Base-by-base conservation (phyloP, 2,888 invertebrate genomes). In the Lathronympha strigana region DNA sequence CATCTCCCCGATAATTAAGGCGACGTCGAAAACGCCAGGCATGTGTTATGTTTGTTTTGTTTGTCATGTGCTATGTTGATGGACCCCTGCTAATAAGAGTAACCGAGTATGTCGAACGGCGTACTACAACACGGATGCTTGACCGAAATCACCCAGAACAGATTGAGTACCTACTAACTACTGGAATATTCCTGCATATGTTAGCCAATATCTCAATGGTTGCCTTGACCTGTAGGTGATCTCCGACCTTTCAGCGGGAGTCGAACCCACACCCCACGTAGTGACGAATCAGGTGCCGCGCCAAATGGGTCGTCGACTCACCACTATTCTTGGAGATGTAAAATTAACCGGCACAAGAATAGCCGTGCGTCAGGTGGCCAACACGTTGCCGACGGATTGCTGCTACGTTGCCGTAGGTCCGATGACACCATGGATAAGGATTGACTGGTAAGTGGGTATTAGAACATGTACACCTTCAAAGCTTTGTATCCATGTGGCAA, bases 241-340 rank as follows among this genome's bases (percentile, higher is more conserved):
- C 19, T 9, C 9, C 50, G 31, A 33, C 45, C 38, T 55, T 55
- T 55, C 19, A 40, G 54, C 38, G 63, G 54, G 28, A 36, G 33
- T 21, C 36, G 62, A 45, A 45, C 62, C 33, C 36, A 33, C 47
- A 15, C 43, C 19, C 15, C 49, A 23, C 49, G 15, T 4, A 9
- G 49, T 17, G 38, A 15, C 23, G 38, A 51, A 33, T 25, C 33
- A n/a, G 33, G 19, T n/a, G 25, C 47, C 36, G 55, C 19, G 63
- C 55, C 63, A 63, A 63, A 4, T 63, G 54, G 63, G 63, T 40
- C 63, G 28, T 63, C 54, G 54, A 63, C 55, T 63, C 63, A 23
- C 15, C 21, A 25, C 53, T 62, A 62, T 62, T 58, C 53, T 53
- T 15, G 31, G 61, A 53, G 45, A 25, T 9, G 33, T 54, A 53